These are phyloP conservation scores for Actinia tenebrosa DNA, from an alignment of 64 coral and sea anemone genomes.

Conservation along the genomic window DNA sequence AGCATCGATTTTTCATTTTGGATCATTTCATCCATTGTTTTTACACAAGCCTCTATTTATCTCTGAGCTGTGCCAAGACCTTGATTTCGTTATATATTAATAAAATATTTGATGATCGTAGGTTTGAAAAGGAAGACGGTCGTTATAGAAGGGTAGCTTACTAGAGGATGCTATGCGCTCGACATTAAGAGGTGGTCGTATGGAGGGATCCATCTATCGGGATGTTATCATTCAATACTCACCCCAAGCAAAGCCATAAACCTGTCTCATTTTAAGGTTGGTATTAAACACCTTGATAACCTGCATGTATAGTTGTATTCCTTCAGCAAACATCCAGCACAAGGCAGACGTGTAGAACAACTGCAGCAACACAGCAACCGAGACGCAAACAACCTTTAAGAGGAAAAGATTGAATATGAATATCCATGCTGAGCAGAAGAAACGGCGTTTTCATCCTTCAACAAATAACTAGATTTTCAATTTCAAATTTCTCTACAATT, in stretches of 20 bases:
- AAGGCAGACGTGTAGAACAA: constrained; percentile 19
- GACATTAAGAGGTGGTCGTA: too few relatives aligned
- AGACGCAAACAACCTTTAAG: neutral
- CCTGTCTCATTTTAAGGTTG: constrained; percentile 6
- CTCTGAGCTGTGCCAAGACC: too few relatives aligned
- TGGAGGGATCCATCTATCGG: neutral
- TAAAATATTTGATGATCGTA: too few relatives aligned
- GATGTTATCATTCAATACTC: neutral
- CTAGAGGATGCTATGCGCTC: too few relatives aligned
- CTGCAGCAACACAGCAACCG: constrained; percentile 1
- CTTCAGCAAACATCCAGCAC: constrained; percentile 36
- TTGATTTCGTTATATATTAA: too few relatives aligned
- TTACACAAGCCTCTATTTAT: too few relatives aligned
- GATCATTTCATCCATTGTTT: too few relatives aligned
- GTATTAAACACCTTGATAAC: constrained; percentile 25
- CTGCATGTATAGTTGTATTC: constrained; percentile 22
- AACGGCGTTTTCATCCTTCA: neutral
- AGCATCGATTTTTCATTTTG: too few relatives aligned
- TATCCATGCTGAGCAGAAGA: neutral
- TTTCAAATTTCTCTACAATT: too few relatives aligned
- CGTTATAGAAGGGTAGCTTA: too few relatives aligned
- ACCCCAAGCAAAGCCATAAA: constrained; percentile 31
- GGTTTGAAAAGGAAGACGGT: too few relatives aligned
- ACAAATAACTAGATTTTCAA: neutral
- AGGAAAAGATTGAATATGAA: neutral